Base-by-base conservation (phyloP, 1,140 invertebrate species). In the Lucilia cuprina region DNA sequence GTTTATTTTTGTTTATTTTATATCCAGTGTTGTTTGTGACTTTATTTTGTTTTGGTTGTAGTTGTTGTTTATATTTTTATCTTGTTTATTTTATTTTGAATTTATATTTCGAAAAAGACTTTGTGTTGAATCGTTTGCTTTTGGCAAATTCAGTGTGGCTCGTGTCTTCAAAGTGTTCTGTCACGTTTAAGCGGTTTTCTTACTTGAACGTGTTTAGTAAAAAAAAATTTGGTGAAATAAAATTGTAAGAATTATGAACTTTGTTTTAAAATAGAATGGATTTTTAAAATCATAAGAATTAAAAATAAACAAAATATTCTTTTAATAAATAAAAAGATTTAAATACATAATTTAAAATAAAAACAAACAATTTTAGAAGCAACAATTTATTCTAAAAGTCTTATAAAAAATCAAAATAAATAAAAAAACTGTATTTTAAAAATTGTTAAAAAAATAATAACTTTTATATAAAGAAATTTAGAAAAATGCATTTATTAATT, bases 101-200 rank as follows among this genome's bases (percentile, higher is more conserved):
- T 50, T 80, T 12, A 80, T 49, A 10, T 50, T 49, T 25, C 41
- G 41, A 80, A 80, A 75, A 84, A 83, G 84, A 84, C 70, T 83
- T 84, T 65, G 70, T 82, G 84, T 55, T 84, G 84, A 85, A 80
- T 55, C 82, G 84, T 49, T 83, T 60, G 50, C 50, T 35, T 83
- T n/a, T 75, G 49, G 77, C 70, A 82, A 82, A 70, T 77, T 85
- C 82, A 85, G 84, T 85, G 82, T 83, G 75, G 82, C 75, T 83
- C 75, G 82, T 83, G 84, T 85, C 84, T 60, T 82, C 84, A 83
- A 85, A 70, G 74, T 60, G 35, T 41, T 47, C 77, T 85, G 84
- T 85, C 84, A 83, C 75, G 82, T 41, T 82, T 34, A 50, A 35
- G 82, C 82, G 55, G 17, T 60, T 83, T 25, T 34, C 34, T n/a